Conservation (phyloP, 1,140 invertebrate genomes). For the Drosophila sechellia region DNA sequence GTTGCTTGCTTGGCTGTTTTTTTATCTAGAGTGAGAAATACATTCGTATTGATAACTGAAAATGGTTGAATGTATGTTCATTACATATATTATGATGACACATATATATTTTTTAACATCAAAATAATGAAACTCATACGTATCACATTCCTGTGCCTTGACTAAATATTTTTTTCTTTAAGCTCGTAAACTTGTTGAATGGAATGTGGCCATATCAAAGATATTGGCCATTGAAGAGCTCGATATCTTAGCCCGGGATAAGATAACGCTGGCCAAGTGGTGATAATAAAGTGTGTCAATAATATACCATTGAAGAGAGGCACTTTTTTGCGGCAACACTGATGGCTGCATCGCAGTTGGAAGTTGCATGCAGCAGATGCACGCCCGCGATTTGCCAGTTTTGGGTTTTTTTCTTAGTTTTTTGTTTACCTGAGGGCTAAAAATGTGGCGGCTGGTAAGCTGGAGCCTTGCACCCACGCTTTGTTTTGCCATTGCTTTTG, state of each 20-base stretch:
- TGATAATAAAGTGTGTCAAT: neutral
- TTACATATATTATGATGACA: no score
- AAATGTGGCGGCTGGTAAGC: constrained; percentile 2
- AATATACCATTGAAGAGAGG: neutral
- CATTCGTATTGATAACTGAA: neutral
- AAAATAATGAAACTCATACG: neutral
- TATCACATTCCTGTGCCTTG: no score
- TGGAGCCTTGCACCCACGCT: constrained; percentile 35
- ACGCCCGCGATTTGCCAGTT: constrained; percentile 49
- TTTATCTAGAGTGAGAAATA: neutral
- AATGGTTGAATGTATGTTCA: neutral
- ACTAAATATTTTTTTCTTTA: neutral
- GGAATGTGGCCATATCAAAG: constrained; percentile 20
- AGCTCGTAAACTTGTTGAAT: neutral
- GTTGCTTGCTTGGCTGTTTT: constrained; percentile 12
- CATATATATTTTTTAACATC: neutral
- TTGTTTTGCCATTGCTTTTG: neutral
- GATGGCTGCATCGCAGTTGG: constrained; percentile 10
- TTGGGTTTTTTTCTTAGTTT: constrained; percentile 3
- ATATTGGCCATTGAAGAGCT: constrained; percentile 10
- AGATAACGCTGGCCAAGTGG: constrained; percentile 2
- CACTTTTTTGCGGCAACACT: constrained; percentile 16
- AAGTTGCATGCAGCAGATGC: constrained; percentile 60
- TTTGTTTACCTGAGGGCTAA: neutral
- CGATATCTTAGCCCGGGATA: constrained; percentile 18